phyloP scores from a whole-genome alignment of 2,888 invertebrate genomes.

The Drosophila sordidapex region DNA sequence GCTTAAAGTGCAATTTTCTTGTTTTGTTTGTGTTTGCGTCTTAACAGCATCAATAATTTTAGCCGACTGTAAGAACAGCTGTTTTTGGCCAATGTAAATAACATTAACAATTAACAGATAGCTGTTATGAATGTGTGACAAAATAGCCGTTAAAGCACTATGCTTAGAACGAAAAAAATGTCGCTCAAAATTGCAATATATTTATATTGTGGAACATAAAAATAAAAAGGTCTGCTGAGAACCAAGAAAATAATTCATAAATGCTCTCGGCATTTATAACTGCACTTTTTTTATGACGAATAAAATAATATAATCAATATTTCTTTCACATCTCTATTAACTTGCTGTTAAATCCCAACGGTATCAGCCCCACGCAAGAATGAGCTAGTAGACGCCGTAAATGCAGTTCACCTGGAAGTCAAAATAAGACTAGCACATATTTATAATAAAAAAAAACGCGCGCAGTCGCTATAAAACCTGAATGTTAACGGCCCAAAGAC shows the following conservation, averaged over 20 bases:
- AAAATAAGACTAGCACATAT: neutral
- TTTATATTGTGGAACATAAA: neutral
- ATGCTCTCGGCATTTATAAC: neutral
- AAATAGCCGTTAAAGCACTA: constrained; percentile 1
- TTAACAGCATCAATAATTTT: constrained; percentile 18
- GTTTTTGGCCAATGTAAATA: constrained; percentile 3
- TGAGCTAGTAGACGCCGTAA: constrained; percentile 3
- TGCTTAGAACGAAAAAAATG: neutral
- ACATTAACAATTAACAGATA: neutral
- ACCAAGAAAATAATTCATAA: neutral
- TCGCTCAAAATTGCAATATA: neutral
- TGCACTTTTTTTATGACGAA: neutral
- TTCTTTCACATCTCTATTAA: neutral
- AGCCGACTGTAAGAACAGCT: constrained; percentile 7
- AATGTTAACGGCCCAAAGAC: neutral
- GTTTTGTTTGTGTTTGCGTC: constrained; percentile 3
- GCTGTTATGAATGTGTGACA: neutral
- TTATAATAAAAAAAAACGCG: too few species aligned
- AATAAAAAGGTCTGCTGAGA: neutral
- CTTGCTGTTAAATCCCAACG: neutral
- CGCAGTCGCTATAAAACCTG: too few species aligned
- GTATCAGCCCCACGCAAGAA: neutral
- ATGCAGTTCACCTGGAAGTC: neutral
- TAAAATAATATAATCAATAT: neutral
- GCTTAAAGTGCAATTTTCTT: neutral